phyloP scores from a whole-genome alignment of 92 coral and sea anemone genomes.

The Parazoanthus atlanticus region DNA sequence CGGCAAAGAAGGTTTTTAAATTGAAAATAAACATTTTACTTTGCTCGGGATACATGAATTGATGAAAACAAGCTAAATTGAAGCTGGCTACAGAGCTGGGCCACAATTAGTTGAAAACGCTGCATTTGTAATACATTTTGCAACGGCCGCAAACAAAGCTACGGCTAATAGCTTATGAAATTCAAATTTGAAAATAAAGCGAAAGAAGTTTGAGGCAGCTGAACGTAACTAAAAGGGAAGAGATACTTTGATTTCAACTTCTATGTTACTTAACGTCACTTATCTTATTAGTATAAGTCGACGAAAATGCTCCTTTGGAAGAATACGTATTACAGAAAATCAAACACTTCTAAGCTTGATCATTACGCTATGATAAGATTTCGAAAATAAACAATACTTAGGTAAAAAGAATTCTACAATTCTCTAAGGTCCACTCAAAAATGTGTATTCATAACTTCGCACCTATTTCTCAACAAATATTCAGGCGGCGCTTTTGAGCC shows the following conservation, averaged over 20 bases:
- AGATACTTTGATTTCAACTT: not conserved
- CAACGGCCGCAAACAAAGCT: slow-evolving; percentile 15
- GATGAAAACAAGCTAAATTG: not conserved
- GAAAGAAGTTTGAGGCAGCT: not conserved
- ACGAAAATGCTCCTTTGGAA: not conserved
- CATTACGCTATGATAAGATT: not conserved
- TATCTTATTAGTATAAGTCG: not conserved
- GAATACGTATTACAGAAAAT: not conserved
- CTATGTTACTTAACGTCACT: not conserved
- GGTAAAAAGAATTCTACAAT: slow-evolving; percentile 26
- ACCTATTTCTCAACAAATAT: slow-evolving; percentile 42
- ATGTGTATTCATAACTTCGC: slow-evolving; percentile 48
- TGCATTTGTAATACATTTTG: not conserved
- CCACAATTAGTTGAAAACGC: not conserved
- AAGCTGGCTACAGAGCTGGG: not conserved
- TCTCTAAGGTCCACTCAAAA: slow-evolving; percentile 19
- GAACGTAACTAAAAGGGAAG: not conserved
- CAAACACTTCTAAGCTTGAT: not conserved
- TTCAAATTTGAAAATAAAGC: slow-evolving; percentile 12
- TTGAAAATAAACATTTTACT: not conserved
- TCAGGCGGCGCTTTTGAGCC: slow-evolving; percentile 55
- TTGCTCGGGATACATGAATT: not conserved
- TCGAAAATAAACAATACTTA: slow-evolving; percentile 10
- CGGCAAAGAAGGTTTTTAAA: not conserved
- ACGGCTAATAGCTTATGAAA: slow-evolving; percentile 12